Conservation (phyloP, 2,797 vertebrate species). For the Onychomys arenicola region DNA sequence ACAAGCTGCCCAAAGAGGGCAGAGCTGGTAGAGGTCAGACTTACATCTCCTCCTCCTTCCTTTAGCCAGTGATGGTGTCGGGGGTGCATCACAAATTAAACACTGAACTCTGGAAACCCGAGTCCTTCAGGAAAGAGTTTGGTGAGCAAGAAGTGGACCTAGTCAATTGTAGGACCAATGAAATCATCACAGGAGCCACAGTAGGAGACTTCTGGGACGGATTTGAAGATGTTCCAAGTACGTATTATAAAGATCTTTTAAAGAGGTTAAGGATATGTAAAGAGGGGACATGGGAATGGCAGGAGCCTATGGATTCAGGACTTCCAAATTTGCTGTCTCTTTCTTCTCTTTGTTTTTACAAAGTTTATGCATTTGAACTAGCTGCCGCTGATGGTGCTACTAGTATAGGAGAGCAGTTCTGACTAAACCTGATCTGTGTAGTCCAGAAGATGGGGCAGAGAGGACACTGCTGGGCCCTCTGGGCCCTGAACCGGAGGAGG, state of each 20-base stretch:
- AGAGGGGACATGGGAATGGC: not conserved
- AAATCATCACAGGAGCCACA: slow-evolving; percentile 90
- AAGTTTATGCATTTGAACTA: not conserved
- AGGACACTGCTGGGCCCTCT: not conserved
- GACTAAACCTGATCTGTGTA: not conserved
- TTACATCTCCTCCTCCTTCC: slow-evolving; percentile 23
- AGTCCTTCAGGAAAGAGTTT: slow-evolving; percentile 90
- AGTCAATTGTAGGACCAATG: slow-evolving; percentile 90
- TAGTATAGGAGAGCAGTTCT: not conserved
- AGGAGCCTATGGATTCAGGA: not conserved
- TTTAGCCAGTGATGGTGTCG: slow-evolving; percentile 91
- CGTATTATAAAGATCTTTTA: slow-evolving; percentile 57
- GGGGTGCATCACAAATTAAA: slow-evolving; percentile 90
- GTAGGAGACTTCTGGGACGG: slow-evolving; percentile 92
- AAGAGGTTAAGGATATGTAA: not conserved
- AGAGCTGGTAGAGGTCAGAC: not conserved
- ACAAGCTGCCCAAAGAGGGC: not conserved
- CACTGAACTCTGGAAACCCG: slow-evolving; percentile 89
- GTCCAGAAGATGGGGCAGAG: not conserved
- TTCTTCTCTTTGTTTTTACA: not conserved
- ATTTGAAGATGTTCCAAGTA: slow-evolving; percentile 91
- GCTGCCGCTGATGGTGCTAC: not conserved
- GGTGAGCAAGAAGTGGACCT: slow-evolving; percentile 90
- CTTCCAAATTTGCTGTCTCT: not conserved
- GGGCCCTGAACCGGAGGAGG: not conserved